Evolutionary conservation across 2,888 invertebrate species (phyloP).

Genomic region (Agrochola circellaris): DNA sequence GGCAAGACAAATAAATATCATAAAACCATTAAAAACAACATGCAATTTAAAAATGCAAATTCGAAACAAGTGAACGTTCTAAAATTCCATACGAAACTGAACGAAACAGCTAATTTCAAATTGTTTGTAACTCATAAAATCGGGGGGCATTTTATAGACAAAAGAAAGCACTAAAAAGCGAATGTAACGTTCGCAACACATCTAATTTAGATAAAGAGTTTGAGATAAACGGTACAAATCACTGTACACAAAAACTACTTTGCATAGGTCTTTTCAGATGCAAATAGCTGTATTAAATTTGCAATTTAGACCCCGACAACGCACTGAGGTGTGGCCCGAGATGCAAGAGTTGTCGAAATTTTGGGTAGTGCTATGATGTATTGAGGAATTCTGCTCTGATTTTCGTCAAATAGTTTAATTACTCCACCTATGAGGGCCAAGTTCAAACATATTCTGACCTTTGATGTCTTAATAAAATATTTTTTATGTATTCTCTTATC

Average conservation of each 20-base stretch:
- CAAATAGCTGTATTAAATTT: slow-evolving; percentile 90
- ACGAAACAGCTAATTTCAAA: slow-evolving; percentile 51
- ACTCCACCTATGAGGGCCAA: too few species aligned
- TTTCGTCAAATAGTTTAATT: too few species aligned
- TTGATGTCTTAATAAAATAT: too few species aligned
- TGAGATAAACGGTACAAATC: slow-evolving; percentile 88
- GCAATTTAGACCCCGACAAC: slow-evolving; percentile 88
- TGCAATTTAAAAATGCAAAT: slow-evolving; percentile 59
- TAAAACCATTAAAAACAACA: slow-evolving; percentile 48
- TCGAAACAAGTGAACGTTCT: slow-evolving; percentile 40
- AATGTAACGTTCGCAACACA: slow-evolving; percentile 69
- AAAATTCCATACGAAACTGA: slow-evolving; percentile 49
- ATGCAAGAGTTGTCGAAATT: slow-evolving; percentile 30
- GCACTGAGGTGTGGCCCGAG: slow-evolving; percentile 71
- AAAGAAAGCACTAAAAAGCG: slow-evolving; percentile 71
- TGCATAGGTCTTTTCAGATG: slow-evolving; percentile 88
- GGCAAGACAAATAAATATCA: slow-evolving; percentile 47
- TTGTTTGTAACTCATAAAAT: slow-evolving; percentile 63
- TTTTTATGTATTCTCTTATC: too few species aligned
- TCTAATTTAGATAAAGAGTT: slow-evolving; percentile 87
- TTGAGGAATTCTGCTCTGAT: neutral
- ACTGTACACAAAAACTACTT: slow-evolving; percentile 84
- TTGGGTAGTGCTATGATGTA: too few species aligned
- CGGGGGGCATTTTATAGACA: slow-evolving; percentile 68
- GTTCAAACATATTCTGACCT: too few species aligned